phyloP scores from a whole-genome alignment of 2,113 vertebrate genomes.

The Gnathonemus echidnorhynchus region DNA sequence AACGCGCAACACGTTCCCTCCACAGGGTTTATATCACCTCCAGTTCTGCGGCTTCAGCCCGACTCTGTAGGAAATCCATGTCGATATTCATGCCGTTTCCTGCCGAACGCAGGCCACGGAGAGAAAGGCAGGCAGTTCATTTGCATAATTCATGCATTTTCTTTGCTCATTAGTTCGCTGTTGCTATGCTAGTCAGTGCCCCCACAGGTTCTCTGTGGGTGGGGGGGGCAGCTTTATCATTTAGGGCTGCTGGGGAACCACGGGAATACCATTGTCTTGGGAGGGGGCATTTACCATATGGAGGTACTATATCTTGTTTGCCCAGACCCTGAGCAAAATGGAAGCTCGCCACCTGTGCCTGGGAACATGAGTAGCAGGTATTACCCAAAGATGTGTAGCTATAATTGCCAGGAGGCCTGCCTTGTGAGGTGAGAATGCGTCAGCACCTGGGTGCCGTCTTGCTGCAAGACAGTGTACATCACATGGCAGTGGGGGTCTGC shows the following conservation, averaged over 20 bases:
- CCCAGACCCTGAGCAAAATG: background rate
- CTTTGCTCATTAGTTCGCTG: slow-evolving; percentile 21
- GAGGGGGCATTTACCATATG: background rate
- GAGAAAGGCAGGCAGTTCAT: slow-evolving; percentile 18
- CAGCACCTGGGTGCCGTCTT: background rate
- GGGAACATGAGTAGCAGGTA: background rate
- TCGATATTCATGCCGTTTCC: slow-evolving; percentile 7
- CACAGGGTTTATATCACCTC: background rate
- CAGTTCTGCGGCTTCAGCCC: background rate
- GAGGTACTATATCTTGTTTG: background rate
- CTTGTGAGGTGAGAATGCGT: background rate
- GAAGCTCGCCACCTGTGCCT: background rate
- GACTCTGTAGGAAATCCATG: background rate
- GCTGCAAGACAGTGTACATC: background rate
- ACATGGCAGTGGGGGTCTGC: background rate
- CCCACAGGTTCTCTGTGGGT: background rate
- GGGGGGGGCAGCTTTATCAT: slow-evolving; percentile 9
- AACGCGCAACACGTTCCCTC: background rate
- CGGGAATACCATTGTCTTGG: background rate
- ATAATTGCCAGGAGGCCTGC: background rate
- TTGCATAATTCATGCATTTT: slow-evolving; percentile 29
- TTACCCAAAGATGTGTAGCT: background rate
- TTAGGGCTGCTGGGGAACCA: background rate
- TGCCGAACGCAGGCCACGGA: slow-evolving; percentile 1
- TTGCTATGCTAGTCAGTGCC: slow-evolving; percentile 17